phyloP scores from a whole-genome alignment of 23 tunicate species.

The Phallusia fumigata region DNA sequence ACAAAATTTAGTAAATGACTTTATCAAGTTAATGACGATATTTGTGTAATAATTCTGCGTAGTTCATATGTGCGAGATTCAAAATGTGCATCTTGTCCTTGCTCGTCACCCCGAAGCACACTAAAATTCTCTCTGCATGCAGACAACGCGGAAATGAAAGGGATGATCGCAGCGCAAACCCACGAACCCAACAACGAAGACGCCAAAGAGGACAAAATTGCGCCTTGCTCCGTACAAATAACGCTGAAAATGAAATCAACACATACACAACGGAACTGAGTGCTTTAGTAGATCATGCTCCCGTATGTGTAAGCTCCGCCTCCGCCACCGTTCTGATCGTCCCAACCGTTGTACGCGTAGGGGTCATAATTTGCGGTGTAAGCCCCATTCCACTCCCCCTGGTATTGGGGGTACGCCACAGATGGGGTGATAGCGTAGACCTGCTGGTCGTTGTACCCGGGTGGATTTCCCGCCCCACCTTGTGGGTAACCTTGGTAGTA shows the following conservation, averaged over 20 bases:
- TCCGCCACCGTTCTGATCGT: background rate
- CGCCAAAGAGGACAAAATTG: background rate
- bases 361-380: slow-evolving; percentile 36
- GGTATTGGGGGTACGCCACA: slow-evolving; percentile 23
- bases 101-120: no score
- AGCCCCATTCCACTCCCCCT: slow-evolving; percentile 11
- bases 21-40: no score
- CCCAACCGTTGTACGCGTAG: slow-evolving; percentile 25
- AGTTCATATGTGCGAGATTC: no score
- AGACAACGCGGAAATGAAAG: background rate
- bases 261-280: background rate
- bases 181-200: background rate
- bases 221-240: background rate
- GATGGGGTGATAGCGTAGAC: background rate
- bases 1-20: no score
- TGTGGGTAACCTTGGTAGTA: slow-evolving; percentile 22
- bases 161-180: background rate
- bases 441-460: slow-evolving; percentile 28
- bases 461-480: background rate
- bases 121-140: background rate
- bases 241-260: background rate
- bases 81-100: no score
- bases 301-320: slow-evolving; percentile 18
- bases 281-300: slow-evolving; percentile 28
- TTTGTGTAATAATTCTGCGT: no score